Conservation (phyloP, 1,140 invertebrate species). For the Drosophila kurseongensis region DNA sequence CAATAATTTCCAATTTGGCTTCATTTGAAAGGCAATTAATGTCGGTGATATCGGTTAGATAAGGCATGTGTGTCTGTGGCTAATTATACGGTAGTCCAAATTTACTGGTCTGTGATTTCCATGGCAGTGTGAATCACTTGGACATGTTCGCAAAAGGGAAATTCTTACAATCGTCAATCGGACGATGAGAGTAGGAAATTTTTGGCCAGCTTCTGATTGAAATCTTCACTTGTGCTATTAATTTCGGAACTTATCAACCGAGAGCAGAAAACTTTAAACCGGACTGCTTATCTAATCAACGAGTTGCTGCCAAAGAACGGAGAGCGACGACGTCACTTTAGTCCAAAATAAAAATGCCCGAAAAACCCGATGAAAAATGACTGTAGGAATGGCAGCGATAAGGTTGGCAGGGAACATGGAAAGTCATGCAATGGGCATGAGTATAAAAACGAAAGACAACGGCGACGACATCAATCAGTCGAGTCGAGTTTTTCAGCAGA, state of each 20-base stretch:
- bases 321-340: constrained; percentile 24
- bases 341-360: constrained; percentile 55
- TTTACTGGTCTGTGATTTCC: constrained; percentile 1
- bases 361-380: constrained; percentile 45
- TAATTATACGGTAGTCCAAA: constrained; percentile 11
- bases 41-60: constrained; percentile 64
- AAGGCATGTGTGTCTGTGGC: constrained; percentile 9
- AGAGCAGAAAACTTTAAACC: constrained; percentile 36
- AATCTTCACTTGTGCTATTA: constrained; percentile 15
- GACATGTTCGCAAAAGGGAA: not conserved
- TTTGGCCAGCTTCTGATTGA: constrained; percentile 4
- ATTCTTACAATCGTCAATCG: constrained; percentile 14
- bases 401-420: constrained; percentile 29
- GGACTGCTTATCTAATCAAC: constrained; percentile 30
- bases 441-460: constrained; percentile 74
- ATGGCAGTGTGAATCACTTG: constrained; percentile 27
- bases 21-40: constrained; percentile 74
- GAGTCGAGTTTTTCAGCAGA: constrained; percentile 60
- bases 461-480: constrained; percentile 69
- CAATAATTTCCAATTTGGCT: constrained; percentile 70
- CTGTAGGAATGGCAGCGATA: constrained; percentile 44
- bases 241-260: constrained; percentile 11
- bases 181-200: constrained; percentile 10
- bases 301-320: not conserved
- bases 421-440: constrained; percentile 30